Evolutionary conservation across 2,113 vertebrate genomes (phyloP), one percentile per base, ranked within the genome.

Genomic region (Numida meleagris): DNA sequence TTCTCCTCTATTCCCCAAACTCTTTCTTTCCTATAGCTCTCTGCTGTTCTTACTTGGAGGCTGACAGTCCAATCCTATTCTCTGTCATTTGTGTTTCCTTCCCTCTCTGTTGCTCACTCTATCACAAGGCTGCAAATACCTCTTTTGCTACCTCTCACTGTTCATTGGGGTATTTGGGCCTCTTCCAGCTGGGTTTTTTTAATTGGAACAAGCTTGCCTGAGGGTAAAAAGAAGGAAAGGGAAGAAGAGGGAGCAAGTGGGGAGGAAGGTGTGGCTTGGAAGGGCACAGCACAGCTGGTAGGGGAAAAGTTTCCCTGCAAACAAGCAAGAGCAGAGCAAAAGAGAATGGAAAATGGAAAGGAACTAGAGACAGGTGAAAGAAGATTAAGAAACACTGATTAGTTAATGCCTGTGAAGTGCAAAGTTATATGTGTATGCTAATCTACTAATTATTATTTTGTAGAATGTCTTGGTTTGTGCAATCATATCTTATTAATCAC

Each of bases 181-280:
- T 82, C 63, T 88, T 91, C 59, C 80, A 94, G 86, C 45, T 89
- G 81, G 51, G 86, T 70, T 66, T 87, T 45, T 93, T 85, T 80
- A 94, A 91, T 88, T 92, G 82, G 55, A 92, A 71, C 48, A 82
- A 84, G 53, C 45, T 51, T 88, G 89, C 87, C 82, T 89, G 33
- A 89, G 78, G 86, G 58, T 48, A 45, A 66, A 88, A 83, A 80
- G 55, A 66, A 27, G 14, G 67, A 53, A 77, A 89, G 43, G 72
- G 66, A 88, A 86, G 73, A 75, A 2, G 16, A 72, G 24, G 57
- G 75, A 89, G 20, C 0, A 0, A 63, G 24, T 8, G 4, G 58
- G 67, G 33, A 59, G 63, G 43, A 71, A 70, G 45, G 36, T 81
- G n/a, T 75, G 40, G 48, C 62, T 82, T 94, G 23, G 76, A 80